phyloP scores from a whole-genome alignment of 2,888 invertebrate genomes.

The Sarcophaga caerulescens region DNA sequence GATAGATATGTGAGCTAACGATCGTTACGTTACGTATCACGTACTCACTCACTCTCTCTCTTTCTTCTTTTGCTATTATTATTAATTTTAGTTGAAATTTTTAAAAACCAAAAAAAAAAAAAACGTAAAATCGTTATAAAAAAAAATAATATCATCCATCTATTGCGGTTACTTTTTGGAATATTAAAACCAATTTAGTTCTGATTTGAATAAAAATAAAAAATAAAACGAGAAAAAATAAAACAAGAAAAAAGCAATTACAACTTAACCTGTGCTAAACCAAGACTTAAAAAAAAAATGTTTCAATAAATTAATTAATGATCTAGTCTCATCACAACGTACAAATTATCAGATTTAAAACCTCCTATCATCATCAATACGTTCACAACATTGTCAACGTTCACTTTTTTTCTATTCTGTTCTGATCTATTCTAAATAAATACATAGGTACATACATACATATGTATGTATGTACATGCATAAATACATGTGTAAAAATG shows the following conservation, averaged over 20 bases:
- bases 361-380: slow-evolving; percentile 6
- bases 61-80: neutral
- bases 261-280: neutral
- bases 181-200: slow-evolving; percentile 14
- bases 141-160: neutral
- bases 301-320: slow-evolving; percentile 8
- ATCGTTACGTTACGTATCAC: slow-evolving; percentile 69
- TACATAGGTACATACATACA: neutral
- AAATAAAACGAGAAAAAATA: neutral
- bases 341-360: slow-evolving; percentile 58
- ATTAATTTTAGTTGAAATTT: neutral
- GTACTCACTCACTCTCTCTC: slow-evolving; percentile 33
- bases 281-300: neutral
- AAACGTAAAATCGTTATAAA: slow-evolving; percentile 32
- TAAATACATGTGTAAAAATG: neutral
- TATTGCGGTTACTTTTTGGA: slow-evolving; percentile 42
- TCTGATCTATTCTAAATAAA: slow-evolving; percentile 3
- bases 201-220: neutral
- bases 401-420: slow-evolving; percentile 1
- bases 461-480: slow-evolving; percentile 20
- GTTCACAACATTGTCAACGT: slow-evolving; percentile 1
- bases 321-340: slow-evolving; percentile 55
- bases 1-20: slow-evolving; percentile 71
- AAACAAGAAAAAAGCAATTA: slow-evolving; percentile 11
- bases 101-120: slow-evolving; percentile 3